Conservation (phyloP, 1,140 invertebrate genomes). For the Brachionus rotundiformis region DNA sequence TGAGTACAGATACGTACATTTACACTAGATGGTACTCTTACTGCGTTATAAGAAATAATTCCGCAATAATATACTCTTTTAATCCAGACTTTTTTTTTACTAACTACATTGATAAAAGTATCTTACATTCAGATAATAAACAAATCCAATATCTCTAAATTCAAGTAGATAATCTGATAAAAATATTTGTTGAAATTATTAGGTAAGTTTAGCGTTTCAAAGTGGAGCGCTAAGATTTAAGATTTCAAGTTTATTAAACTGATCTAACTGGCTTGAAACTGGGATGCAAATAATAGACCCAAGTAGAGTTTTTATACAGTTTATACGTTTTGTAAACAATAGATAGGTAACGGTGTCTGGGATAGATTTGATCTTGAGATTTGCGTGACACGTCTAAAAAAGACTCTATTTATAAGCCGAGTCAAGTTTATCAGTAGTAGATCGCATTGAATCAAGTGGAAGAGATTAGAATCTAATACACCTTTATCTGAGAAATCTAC, state of each 20-base stretch:
- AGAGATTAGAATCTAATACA: constrained; percentile 41
- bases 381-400: constrained; percentile 2
- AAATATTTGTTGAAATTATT: constrained; percentile 42
- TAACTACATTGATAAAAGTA: background rate
- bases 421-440: constrained; percentile 10
- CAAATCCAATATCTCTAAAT: background rate
- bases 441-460: constrained; percentile 8
- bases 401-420: constrained; percentile 40
- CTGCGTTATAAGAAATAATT: constrained; percentile 11
- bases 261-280: constrained; percentile 6
- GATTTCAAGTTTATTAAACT: constrained; percentile 9
- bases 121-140: background rate
- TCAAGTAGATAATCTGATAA: constrained; percentile 33
- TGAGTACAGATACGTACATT: constrained; percentile 2
- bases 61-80: background rate
- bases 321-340: background rate
- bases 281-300: background rate
- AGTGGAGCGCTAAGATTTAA: constrained; percentile 7
- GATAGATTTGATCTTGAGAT: constrained; percentile 37
- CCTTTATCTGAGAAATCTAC: background rate
- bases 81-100: background rate
- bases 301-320: background rate
- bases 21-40: constrained; percentile 1
- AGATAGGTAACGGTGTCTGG: background rate
- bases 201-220: constrained; percentile 5